Evolutionary conservation across 1,140 invertebrate species (phyloP).

Genomic region (Sipha flava): DNA sequence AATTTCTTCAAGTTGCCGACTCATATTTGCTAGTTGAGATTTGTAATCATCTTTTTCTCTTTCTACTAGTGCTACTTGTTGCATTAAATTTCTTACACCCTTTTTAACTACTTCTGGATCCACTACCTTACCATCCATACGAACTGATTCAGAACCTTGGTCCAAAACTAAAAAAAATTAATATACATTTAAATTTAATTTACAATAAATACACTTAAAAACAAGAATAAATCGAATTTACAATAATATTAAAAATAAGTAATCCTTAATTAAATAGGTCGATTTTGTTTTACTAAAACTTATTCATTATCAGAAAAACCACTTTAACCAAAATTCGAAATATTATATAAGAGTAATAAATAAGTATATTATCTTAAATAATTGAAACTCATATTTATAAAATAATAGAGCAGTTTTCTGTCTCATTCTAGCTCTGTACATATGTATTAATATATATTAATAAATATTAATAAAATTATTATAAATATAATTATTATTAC

Average conservation of each 20-base stretch:
- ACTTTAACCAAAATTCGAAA: too few relatives aligned
- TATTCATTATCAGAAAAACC: too few relatives aligned
- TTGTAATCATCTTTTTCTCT: constrained; percentile 76
- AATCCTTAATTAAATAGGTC: too few relatives aligned
- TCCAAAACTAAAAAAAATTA: constrained; percentile 10
- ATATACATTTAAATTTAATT: not conserved
- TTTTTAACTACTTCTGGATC: constrained; percentile 80
- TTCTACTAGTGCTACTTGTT: constrained; percentile 79
- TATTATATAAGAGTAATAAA: too few relatives aligned
- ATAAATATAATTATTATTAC: constrained; percentile 6
- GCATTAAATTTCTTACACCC: constrained; percentile 76
- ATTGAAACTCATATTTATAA: too few relatives aligned
- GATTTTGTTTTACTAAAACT: too few relatives aligned
- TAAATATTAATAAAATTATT: not conserved
- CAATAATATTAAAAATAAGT: too few relatives aligned
- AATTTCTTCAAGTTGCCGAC: constrained; percentile 63
- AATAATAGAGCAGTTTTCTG: too few relatives aligned
- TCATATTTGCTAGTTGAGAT: constrained; percentile 55
- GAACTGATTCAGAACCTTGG: not conserved
- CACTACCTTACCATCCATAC: constrained; percentile 41
- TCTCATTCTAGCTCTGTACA: too few relatives aligned
- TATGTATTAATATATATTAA: too few relatives aligned
- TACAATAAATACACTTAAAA: not conserved
- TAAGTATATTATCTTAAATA: too few relatives aligned
- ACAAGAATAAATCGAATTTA: not conserved